Conservation (phyloP, 2,113 vertebrate species). For the Crotalus tigris region DNA sequence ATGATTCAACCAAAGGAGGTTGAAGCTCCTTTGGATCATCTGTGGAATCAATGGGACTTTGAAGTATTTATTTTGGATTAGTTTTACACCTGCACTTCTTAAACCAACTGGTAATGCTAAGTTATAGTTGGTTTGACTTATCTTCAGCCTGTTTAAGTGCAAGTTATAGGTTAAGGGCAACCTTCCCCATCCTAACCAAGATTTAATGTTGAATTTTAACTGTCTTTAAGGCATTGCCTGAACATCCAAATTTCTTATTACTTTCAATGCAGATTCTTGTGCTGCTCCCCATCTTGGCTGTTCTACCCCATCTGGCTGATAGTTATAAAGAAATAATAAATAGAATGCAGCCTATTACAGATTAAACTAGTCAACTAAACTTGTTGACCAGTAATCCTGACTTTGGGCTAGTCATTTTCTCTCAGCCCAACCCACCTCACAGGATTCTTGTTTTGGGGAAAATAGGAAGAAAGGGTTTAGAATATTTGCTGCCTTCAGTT, state of each 20-base stretch:
- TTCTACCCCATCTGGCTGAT: neutral
- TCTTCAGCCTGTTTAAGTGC: neutral
- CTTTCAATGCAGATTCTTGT: neutral
- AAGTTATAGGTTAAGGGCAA: neutral
- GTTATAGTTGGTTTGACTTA: neutral
- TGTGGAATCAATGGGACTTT: neutral
- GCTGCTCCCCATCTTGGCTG: neutral
- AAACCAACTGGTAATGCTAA: neutral
- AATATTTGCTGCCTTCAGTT: no score
- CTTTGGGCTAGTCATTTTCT: no score
- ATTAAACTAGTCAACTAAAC: neutral
- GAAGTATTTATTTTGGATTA: neutral
- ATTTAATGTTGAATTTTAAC: neutral
- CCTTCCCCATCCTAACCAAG: neutral
- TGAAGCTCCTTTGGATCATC: neutral
- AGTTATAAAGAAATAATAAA: no score
- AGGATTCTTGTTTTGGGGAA: no score
- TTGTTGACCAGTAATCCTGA: neutral
- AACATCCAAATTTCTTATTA: neutral
- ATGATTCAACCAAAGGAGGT: neutral
- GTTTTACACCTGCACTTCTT: neutral
- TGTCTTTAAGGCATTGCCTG: neutral
- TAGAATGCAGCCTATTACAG: neutral
- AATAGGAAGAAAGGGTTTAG: no score
- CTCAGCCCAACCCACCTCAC: no score